These are phyloP conservation scores for Tychaedon coryphoeus DNA, from an alignment of 2,113 vertebrate species.

Conservation along the genomic window DNA sequence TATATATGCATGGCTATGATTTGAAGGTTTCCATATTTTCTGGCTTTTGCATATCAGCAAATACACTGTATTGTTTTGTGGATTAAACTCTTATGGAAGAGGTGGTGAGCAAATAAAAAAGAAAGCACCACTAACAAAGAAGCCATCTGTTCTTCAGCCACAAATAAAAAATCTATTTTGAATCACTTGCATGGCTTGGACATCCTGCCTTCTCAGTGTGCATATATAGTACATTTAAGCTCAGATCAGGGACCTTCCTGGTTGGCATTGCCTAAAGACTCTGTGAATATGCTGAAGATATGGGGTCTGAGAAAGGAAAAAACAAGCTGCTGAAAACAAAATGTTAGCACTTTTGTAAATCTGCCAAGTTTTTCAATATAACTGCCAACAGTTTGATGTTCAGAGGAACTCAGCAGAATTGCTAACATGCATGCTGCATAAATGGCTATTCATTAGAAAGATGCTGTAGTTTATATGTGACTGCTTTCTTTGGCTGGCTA, in stretches of 20 bases:
- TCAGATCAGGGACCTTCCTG: background rate
- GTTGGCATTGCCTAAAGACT: constrained; percentile 6
- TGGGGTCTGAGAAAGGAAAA: constrained; percentile 11
- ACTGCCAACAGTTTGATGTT: constrained; percentile 70
- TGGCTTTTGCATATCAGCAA: background rate
- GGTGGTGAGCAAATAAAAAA: background rate
- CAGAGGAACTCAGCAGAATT: constrained; percentile 56
- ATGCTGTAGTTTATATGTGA: constrained; percentile 58
- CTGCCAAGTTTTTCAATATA: constrained; percentile 69
- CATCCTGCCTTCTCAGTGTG: background rate
- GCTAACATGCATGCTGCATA: constrained; percentile 58
- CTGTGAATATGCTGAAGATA: constrained; percentile 63
- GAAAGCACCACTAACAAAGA: constrained; percentile 1
- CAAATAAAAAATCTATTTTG: background rate
- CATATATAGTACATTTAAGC: background rate
- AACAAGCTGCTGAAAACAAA: constrained; percentile 57
- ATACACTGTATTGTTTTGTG: background rate
- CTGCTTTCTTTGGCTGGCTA: constrained; percentile 70
- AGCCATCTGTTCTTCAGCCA: constrained; percentile 44
- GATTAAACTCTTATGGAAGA: constrained; percentile 9
- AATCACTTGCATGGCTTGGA: background rate
- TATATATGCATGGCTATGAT: background rate
- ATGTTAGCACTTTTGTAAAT: constrained; percentile 64
- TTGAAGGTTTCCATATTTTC: background rate
- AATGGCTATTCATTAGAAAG: constrained; percentile 68